Conservation (phyloP, 2,113 vertebrate species). For the Pteropus alecto region DNA sequence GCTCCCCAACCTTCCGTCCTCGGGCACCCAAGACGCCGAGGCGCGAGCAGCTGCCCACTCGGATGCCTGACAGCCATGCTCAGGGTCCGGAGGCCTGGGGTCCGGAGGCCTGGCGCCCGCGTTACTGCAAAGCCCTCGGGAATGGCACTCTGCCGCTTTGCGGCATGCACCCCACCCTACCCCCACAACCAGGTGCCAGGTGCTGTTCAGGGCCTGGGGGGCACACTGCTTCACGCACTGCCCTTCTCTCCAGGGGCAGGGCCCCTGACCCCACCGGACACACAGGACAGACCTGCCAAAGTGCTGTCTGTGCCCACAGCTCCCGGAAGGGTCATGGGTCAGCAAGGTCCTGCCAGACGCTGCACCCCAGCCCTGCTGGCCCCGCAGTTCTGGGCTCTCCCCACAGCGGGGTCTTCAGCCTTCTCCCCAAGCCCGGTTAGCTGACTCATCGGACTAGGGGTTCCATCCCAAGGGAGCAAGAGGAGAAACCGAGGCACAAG, state of each 20-base stretch:
- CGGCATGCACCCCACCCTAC: accelerated
- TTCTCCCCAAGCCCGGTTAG: background rate
- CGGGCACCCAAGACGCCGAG: background rate
- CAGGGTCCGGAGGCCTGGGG: background rate
- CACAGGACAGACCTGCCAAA: accelerated
- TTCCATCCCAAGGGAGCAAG: background rate
- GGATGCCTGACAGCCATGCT: background rate
- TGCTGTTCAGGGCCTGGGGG: background rate
- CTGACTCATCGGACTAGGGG: background rate
- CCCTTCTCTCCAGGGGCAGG: background rate
- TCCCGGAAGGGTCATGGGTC: background rate
- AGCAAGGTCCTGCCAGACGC: no score
- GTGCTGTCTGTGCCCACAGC: background rate
- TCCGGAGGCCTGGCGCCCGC: background rate
- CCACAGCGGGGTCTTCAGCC: accelerated
- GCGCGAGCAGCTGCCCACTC: background rate
- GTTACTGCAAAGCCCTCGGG: background rate
- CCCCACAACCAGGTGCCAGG: background rate
- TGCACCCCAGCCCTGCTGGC: accelerated
- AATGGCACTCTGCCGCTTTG: accelerated
- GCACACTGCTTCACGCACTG: accelerated
- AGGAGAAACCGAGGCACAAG: background rate
- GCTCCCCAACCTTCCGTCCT: background rate
- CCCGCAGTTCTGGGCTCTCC: background rate
- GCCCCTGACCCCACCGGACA: background rate